Conservation (phyloP, 2,888 invertebrate species). For the Colostygia pectinataria region DNA sequence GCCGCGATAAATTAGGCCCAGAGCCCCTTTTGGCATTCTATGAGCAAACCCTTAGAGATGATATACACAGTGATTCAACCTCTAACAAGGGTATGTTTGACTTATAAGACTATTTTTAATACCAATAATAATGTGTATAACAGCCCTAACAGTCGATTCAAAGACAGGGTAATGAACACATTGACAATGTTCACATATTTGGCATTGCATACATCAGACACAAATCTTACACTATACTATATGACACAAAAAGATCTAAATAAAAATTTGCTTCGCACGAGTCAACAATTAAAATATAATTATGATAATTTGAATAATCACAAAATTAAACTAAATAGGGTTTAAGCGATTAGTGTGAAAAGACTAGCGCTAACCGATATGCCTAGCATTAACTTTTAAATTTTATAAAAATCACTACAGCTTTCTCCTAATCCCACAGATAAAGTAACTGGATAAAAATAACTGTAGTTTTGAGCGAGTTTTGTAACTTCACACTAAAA, state of each 20-base stretch:
- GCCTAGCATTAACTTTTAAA: conserved; percentile 16
- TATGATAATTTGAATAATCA: conserved; percentile 45
- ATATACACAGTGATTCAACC: too few species aligned
- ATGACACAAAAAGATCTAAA: conserved; percentile 55
- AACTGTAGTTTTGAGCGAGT: too few species aligned
- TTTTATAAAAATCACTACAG: not conserved
- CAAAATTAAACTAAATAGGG: conserved; percentile 52
- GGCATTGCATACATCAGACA: conserved; percentile 46
- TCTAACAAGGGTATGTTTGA: too few species aligned
- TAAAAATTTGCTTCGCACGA: conserved; percentile 47
- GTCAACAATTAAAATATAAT: conserved; percentile 59
- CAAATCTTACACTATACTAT: conserved; percentile 50
- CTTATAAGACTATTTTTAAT: too few species aligned
- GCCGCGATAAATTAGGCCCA: conserved; percentile 17
- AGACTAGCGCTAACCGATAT: conserved; percentile 43
- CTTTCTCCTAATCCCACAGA: not conserved
- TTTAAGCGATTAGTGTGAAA: conserved; percentile 31
- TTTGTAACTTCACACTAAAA: too few species aligned
- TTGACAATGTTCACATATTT: conserved; percentile 38
- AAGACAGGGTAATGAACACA: conserved; percentile 22
- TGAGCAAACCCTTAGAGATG: not conserved
- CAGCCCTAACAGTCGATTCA: not conserved
- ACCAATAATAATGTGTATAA: not conserved
- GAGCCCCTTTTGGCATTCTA: conserved; percentile 16
- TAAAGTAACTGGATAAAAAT: too few species aligned